Evolutionary conservation across 2,888 invertebrate genomes (phyloP).

Genomic region (Calameuta filiformis): DNA sequence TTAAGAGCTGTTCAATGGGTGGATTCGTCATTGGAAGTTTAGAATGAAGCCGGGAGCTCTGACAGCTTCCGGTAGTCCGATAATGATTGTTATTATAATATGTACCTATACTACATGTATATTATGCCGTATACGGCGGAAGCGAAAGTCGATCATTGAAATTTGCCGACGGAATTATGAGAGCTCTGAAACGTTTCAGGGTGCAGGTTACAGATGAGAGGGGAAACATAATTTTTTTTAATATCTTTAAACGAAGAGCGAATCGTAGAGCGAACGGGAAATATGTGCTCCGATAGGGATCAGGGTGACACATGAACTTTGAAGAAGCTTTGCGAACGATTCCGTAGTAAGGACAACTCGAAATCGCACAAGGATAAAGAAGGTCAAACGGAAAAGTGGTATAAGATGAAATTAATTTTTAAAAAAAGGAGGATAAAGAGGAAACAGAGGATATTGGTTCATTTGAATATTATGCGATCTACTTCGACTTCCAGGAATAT

Average conservation of each 20-base stretch:
- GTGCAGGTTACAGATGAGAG: background rate
- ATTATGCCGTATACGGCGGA: too few relatives aligned
- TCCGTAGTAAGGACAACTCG: too few relatives aligned
- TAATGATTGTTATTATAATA: too few relatives aligned
- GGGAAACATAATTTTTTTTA: slow-evolving; percentile 39
- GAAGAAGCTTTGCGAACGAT: background rate
- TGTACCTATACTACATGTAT: too few relatives aligned
- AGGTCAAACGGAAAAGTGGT: background rate
- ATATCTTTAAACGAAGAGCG: slow-evolving; percentile 29
- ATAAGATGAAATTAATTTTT: slow-evolving; percentile 48
- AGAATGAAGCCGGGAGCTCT: too few relatives aligned
- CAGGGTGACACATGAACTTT: background rate
- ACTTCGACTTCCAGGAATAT: slow-evolving; percentile 11
- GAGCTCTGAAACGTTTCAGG: background rate
- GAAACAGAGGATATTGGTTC: slow-evolving; percentile 48
- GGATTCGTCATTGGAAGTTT: background rate
- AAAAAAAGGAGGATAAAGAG: slow-evolving; percentile 30
- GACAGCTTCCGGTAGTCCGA: too few relatives aligned
- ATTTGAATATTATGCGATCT: slow-evolving; percentile 49
- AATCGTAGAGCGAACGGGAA: background rate
- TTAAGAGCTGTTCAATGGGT: background rate
- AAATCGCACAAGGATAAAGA: background rate
- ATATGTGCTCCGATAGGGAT: background rate
- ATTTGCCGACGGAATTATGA: too few relatives aligned
- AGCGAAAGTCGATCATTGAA: too few relatives aligned